Percentiles rank a stretch among this genome's conserved stretches.
Evolutionary conservation across 2,113 vertebrate species (phyloP).

Genomic region (Antennarius striatus): DNA sequence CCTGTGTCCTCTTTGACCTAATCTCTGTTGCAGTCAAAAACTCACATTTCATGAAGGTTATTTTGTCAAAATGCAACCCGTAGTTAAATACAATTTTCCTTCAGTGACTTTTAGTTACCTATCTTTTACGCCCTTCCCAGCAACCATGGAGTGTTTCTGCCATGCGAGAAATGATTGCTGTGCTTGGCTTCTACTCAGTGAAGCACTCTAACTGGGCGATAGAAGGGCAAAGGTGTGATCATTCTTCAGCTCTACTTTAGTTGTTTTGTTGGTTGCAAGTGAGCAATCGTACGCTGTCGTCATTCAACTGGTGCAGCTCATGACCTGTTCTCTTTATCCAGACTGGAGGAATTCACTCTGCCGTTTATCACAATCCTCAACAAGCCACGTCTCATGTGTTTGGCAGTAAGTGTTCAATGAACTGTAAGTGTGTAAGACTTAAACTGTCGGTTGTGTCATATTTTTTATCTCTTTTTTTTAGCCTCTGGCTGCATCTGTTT

Average conservation of each 20-base stretch:
- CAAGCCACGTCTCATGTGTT: conserved; percentile 47
- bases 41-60: conserved; percentile 77
- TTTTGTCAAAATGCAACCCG: background rate
- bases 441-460: conserved; percentile 1
- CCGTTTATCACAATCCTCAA: conserved; percentile 72
- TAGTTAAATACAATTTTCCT: background rate
- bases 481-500: conserved; percentile 71
- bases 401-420: conserved; percentile 67
- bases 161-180: conserved; percentile 65
- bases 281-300: background rate
- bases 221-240: conserved; percentile 63
- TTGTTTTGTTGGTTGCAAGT: background rate
- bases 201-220: conserved; percentile 62
- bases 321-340: conserved; percentile 41
- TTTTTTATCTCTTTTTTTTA: conserved; percentile 38
- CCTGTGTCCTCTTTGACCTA: conserved; percentile 79
- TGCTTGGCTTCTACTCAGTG: conserved; percentile 70
- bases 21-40: conserved; percentile 77
- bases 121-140: conserved; percentile 33
- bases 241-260: background rate
- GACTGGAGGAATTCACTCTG: conserved; percentile 65
- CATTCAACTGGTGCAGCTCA: background rate
- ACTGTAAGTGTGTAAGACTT: background rate
- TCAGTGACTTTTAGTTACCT: background rate
- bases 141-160: conserved; percentile 52